Conservation (phyloP, 1,140 invertebrate genomes). For the Heliconius nattereri region DNA sequence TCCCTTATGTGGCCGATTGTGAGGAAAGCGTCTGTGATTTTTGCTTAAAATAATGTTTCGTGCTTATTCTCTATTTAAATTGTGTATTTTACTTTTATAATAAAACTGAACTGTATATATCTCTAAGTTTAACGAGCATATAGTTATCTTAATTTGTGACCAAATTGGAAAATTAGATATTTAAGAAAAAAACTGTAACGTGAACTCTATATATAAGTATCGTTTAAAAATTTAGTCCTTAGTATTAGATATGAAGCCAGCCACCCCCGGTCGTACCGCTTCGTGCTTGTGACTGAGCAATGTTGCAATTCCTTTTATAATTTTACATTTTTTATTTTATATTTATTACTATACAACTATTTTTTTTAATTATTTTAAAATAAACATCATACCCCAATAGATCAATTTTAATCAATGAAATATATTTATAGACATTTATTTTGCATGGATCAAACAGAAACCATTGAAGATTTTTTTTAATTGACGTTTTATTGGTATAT, state of each 20-base stretch:
- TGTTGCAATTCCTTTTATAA: background rate
- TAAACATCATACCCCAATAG: too few relatives aligned
- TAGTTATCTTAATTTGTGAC: slow-evolving; percentile 65
- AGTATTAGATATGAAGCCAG: background rate
- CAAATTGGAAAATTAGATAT: slow-evolving; percentile 62
- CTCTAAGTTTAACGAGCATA: slow-evolving; percentile 58
- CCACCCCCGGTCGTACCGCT: background rate
- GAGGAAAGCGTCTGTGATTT: slow-evolving; percentile 78
- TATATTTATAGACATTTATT: background rate
- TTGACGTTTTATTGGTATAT: background rate
- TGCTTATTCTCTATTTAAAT: slow-evolving; percentile 74
- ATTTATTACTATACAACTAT: background rate
- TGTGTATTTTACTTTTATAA: slow-evolving; percentile 58
- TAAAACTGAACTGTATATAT: slow-evolving; percentile 69
- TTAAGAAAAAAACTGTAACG: slow-evolving; percentile 46
- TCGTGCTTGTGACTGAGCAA: background rate
- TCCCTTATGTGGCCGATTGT: slow-evolving; percentile 50
- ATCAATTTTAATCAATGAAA: background rate
- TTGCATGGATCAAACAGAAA: background rate
- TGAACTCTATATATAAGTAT: slow-evolving; percentile 42
- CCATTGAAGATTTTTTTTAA: background rate
- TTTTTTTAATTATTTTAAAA: background rate
- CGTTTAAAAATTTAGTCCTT: slow-evolving; percentile 26
- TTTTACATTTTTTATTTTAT: background rate
- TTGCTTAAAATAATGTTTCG: slow-evolving; percentile 74